Evolutionary conservation across 2,888 invertebrate genomes (phyloP).

Genomic region (Clanis bilineata): DNA sequence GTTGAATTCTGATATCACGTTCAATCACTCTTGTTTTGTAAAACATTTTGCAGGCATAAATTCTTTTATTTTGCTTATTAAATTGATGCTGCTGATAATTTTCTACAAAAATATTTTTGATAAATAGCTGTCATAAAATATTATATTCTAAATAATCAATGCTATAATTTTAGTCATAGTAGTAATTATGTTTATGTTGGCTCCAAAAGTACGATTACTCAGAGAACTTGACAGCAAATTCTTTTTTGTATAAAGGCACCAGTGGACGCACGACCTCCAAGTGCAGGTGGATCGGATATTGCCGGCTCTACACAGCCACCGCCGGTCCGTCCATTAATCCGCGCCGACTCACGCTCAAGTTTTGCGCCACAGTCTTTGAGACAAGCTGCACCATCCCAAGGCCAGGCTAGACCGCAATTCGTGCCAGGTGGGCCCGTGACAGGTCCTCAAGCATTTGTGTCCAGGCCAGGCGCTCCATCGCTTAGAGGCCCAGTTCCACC

Average conservation of each 20-base stretch:
- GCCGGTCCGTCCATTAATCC: conserved; percentile 60
- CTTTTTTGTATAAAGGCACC: conserved; percentile 57
- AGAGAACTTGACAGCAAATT: neutral
- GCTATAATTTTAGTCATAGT: too few relatives aligned
- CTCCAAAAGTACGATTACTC: neutral
- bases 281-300: conserved; percentile 48
- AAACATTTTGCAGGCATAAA: neutral
- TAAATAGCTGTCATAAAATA: neutral
- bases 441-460: conserved; percentile 55
- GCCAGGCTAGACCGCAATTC: conserved; percentile 65
- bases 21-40: neutral
- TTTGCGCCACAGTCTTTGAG: conserved; percentile 58
- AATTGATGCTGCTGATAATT: neutral
- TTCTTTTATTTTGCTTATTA: neutral
- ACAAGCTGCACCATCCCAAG: conserved; percentile 50
- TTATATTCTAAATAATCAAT: neutral
- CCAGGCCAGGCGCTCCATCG: conserved; percentile 56
- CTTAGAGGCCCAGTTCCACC: conserved; percentile 55
- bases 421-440: conserved; percentile 73
- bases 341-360: conserved; percentile 68
- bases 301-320: conserved; percentile 49
- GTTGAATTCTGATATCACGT: neutral
- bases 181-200: neutral
- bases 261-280: conserved; percentile 59
- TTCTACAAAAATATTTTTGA: neutral